phyloP scores from a whole-genome alignment of 2,113 vertebrate species.

The Dendropsophus ebraccatus region DNA sequence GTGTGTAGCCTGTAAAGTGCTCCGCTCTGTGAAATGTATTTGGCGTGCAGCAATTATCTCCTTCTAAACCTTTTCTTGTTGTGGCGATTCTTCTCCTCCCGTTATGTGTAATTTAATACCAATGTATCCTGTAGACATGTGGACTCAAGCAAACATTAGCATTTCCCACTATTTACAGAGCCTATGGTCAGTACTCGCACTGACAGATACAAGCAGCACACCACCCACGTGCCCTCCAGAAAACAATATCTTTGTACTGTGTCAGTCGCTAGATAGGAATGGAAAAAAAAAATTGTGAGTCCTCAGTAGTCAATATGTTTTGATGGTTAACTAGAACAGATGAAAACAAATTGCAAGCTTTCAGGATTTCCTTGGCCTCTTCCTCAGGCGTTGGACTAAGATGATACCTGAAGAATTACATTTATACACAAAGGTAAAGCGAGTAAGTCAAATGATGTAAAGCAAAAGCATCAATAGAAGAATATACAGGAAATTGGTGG shows the following conservation, averaged over 20 bases:
- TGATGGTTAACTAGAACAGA: no score
- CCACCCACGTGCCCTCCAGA: not conserved
- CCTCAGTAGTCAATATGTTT: no score
- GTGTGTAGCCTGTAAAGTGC: conserved; percentile 5
- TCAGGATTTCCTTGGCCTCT: no score
- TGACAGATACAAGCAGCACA: not conserved
- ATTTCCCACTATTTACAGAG: not conserved
- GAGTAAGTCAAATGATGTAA: no score
- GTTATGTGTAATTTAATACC: conserved; percentile 31
- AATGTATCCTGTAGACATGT: conserved; percentile 18
- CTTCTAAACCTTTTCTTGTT: conserved; percentile 12
- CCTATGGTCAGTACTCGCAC: not conserved
- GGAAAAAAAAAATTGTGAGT: no score
- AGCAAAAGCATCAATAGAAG: no score
- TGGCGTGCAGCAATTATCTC: conserved; percentile 32
- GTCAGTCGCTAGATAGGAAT: no score
- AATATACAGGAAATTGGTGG: no score
- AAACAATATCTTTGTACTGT: not conserved
- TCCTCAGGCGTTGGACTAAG: no score
- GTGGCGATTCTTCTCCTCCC: not conserved
- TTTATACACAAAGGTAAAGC: no score
- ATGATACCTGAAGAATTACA: no score
- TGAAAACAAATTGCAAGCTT: no score
- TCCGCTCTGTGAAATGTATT: not conserved
- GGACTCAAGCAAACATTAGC: conserved; percentile 33